Conservation (phyloP, 2,797 vertebrate species). For the Hephaestus fuliginosus region DNA sequence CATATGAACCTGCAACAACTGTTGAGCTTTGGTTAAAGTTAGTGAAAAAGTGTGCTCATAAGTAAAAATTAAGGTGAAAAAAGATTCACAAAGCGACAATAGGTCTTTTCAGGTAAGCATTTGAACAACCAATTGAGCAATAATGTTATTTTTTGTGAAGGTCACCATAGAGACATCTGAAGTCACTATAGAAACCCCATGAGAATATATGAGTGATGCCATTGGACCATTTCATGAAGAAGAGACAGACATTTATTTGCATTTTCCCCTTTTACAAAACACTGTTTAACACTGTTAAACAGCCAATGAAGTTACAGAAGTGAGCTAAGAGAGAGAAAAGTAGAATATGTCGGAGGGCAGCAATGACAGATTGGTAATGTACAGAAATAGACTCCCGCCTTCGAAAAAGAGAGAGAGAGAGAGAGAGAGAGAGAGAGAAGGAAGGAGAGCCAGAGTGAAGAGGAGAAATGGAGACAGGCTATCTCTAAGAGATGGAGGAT, state of each 20-base stretch:
- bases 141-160: background rate
- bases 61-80: background rate
- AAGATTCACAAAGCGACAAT: background rate
- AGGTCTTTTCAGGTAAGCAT: background rate
- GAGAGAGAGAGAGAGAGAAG: slow-evolving; percentile 5
- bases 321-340: slow-evolving; percentile 21
- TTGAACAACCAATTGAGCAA: background rate
- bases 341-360: slow-evolving; percentile 51
- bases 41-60: background rate
- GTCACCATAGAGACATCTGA: background rate
- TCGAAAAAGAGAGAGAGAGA: slow-evolving; percentile 15
- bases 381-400: slow-evolving; percentile 70
- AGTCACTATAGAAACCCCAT: background rate
- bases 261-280: slow-evolving; percentile 1
- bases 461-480: slow-evolving; percentile 36
- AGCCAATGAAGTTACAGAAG: slow-evolving; percentile 10
- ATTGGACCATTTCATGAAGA: slow-evolving; percentile 3
- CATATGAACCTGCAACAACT: background rate
- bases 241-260: slow-evolving; percentile 6
- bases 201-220: background rate
- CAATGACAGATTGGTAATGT: slow-evolving; percentile 64
- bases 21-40: background rate
- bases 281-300: background rate
- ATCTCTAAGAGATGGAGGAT: slow-evolving; percentile 50
- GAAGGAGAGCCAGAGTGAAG: background rate